Evolutionary conservation across 2,888 invertebrate species (phyloP).

Genomic region (Didymodactylos carnosus): DNA sequence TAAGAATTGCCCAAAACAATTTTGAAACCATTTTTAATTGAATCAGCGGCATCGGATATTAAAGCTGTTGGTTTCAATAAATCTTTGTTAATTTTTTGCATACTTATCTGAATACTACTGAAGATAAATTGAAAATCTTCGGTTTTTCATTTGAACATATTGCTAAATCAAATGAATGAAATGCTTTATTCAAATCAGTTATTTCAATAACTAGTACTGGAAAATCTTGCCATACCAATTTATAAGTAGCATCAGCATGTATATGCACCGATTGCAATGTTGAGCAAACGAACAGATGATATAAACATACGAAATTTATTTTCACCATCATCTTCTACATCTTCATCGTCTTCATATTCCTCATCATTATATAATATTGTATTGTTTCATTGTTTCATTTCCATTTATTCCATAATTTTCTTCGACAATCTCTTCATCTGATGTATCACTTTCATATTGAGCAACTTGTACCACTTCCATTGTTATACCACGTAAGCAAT

Average conservation of each 20-base stretch:
- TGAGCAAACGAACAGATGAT: background rate
- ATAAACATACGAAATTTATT: background rate
- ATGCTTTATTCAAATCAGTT: background rate
- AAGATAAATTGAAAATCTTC: constrained; percentile 6
- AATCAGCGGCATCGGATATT: background rate
- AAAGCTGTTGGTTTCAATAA: background rate
- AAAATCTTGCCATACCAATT: constrained; percentile 1
- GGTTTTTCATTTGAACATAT: background rate
- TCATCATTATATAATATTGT: background rate
- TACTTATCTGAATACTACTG: background rate
- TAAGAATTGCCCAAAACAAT: background rate
- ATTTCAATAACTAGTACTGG: background rate
- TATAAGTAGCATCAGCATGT: background rate
- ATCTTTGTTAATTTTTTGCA: background rate
- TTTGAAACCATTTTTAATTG: constrained; percentile 1
- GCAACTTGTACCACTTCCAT: background rate
- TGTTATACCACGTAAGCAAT: no score
- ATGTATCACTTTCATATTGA: background rate
- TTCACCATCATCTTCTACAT: background rate
- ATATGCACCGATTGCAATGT: background rate
- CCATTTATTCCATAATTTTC: no score
- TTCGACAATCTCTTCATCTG: background rate
- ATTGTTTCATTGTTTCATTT: no score
- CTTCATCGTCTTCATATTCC: background rate
- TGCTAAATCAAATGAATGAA: constrained; percentile 2